Evolutionary conservation across 2,888 invertebrate genomes (phyloP).

Genomic region (Exocentrus adspersus): DNA sequence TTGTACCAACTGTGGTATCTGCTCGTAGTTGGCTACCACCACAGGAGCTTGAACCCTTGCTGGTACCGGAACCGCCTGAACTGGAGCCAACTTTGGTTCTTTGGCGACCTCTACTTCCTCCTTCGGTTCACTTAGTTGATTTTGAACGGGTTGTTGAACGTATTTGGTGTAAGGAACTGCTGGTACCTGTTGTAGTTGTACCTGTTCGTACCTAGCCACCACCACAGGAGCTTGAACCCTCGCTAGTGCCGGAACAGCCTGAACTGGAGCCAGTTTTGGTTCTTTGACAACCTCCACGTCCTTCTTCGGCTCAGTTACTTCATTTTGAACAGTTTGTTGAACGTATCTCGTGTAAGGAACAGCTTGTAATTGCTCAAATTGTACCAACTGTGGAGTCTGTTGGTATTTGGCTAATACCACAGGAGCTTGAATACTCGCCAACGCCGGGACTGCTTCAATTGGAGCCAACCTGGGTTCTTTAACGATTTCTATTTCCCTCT

Average conservation of each 20-base stretch:
- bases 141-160: conserved; percentile 5
- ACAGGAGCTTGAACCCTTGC: conserved; percentile 42
- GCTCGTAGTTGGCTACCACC: conserved; percentile 19
- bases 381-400: conserved; percentile 27
- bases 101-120: conserved; percentile 28
- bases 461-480: conserved; percentile 40
- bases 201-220: conserved; percentile 21
- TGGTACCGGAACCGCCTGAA: conserved; percentile 47
- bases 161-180: conserved; percentile 30
- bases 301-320: conserved; percentile 6
- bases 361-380: conserved; percentile 30
- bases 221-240: conserved; percentile 39
- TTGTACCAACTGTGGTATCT: conserved; percentile 24
- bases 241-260: conserved; percentile 46
- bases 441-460: conserved; percentile 46
- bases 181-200: conserved; percentile 30
- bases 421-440: conserved; percentile 44
- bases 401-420: conserved; percentile 17
- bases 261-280: conserved; percentile 42
- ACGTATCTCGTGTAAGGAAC: conserved; percentile 30
- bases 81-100: conserved; percentile 40
- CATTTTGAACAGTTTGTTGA: too few species aligned
- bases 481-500: conserved; percentile 27
- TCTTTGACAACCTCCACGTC: conserved; percentile 32
- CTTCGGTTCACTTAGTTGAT: conserved; percentile 5